phyloP scores from a whole-genome alignment of 1,140 invertebrate genomes.

The Neotoxoptera formosana region DNA sequence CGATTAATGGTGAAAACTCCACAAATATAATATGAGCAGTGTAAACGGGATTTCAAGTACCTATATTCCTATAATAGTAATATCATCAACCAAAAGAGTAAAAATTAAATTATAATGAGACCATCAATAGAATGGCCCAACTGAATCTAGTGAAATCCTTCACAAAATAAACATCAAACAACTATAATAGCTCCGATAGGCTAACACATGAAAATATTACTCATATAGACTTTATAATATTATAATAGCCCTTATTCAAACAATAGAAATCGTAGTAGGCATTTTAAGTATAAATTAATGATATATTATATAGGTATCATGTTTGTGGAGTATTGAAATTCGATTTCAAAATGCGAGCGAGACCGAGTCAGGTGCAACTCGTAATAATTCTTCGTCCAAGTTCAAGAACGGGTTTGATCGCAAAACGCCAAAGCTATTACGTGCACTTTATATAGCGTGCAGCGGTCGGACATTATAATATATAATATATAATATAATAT shows the following conservation, averaged over 20 bases:
- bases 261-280: background rate
- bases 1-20: background rate
- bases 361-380: background rate
- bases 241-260: background rate
- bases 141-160: background rate
- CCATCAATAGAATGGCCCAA: no score
- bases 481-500: no score
- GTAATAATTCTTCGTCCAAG: background rate
- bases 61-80: background rate
- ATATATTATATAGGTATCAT: no score
- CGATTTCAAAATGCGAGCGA: background rate
- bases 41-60: background rate
- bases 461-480: background rate
- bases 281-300: no score
- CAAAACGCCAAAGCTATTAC: background rate
- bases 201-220: background rate
- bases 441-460: background rate
- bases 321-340: background rate
- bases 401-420: constrained; percentile 21
- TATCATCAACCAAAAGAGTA: background rate
- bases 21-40: background rate
- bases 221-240: background rate
- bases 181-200: background rate
- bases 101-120: background rate
- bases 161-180: background rate